Conservation (phyloP, 2,888 invertebrate species). For the Villa cingulata region DNA sequence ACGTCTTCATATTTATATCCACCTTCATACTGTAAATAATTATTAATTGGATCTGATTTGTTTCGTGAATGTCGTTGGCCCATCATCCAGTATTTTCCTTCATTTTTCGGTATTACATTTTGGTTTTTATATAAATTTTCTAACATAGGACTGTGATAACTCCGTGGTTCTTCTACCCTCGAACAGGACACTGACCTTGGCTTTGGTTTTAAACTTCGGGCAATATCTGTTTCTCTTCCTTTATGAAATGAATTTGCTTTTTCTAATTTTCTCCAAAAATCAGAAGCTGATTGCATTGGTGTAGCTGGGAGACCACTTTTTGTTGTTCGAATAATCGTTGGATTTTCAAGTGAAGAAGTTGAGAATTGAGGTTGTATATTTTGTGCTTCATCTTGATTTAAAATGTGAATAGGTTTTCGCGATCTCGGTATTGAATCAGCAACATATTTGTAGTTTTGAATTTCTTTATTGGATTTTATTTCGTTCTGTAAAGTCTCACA, state of each 20-base stretch:
- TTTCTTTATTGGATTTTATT: not conserved
- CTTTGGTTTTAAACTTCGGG: constrained; percentile 17
- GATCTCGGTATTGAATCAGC: constrained; percentile 61
- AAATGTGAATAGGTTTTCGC: constrained; percentile 55
- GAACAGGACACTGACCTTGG: constrained; percentile 32
- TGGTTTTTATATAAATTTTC: constrained; percentile 9
- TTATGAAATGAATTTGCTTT: constrained; percentile 37
- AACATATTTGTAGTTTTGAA: constrained; percentile 47
- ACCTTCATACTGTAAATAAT: not conserved
- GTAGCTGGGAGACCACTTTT: constrained; percentile 27
- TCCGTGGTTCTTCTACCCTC: constrained; percentile 23
- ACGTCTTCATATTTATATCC: not conserved
- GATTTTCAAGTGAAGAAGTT: constrained; percentile 11
- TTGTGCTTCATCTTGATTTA: constrained; percentile 37
- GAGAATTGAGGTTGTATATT: constrained; percentile 22
- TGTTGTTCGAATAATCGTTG: constrained; percentile 27
- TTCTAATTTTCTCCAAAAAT: constrained; percentile 52
- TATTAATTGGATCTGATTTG: not conserved
- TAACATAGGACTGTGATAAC: constrained; percentile 21
- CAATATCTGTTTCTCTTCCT: constrained; percentile 16
- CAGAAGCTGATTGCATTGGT: constrained; percentile 40
- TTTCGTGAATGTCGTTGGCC: not conserved
- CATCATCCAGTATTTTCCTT: not conserved
- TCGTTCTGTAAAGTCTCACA: not conserved
- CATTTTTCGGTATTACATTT: not conserved